A percentile compares a stretch with the other conserved stretches of the same genome.
phyloP scores from a whole-genome alignment of 1,140 invertebrate genomes.

The Tetraneura akinire region DNA sequence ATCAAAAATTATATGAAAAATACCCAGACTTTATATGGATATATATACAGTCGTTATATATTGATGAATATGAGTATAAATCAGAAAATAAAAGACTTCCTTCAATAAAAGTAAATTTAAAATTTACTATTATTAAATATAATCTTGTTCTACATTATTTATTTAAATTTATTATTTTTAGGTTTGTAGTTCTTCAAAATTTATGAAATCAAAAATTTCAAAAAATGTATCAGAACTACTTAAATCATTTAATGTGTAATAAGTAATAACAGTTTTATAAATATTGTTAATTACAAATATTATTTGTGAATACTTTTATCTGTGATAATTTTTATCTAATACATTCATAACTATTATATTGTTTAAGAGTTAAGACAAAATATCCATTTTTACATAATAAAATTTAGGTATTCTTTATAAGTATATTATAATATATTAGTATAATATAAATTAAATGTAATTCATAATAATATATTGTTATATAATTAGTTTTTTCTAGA shows the following conservation, averaged over 20 bases:
- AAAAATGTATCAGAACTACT: constrained; percentile 32
- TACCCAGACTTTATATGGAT: constrained; percentile 38
- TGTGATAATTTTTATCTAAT: constrained; percentile 13
- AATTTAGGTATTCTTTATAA: not conserved
- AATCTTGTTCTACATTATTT: not conserved
- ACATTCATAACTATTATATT: not conserved
- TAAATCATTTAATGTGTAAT: not conserved
- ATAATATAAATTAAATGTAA: too few relatives aligned
- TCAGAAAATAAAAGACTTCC: constrained; percentile 15
- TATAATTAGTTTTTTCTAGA: too few relatives aligned
- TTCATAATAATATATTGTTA: too few relatives aligned
- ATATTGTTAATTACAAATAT: too few relatives aligned
- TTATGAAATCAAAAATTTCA: not conserved
- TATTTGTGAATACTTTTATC: not conserved
- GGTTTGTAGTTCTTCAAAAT: constrained; percentile 17
- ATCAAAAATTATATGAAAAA: constrained; percentile 5
- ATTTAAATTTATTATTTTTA: not conserved
- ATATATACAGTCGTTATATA: constrained; percentile 29
- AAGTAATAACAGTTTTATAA: too few relatives aligned
- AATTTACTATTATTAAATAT: not conserved
- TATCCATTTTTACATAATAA: too few relatives aligned
- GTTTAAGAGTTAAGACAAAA: too few relatives aligned
- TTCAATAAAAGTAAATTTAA: not conserved
- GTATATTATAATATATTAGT: not conserved
- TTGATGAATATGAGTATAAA: constrained; percentile 28